A percentile compares a stretch with the other conserved stretches of the same genome.
Evolutionary conservation across 2,113 vertebrate species (phyloP).

Genomic region (Epinephelus lanceolatus): DNA sequence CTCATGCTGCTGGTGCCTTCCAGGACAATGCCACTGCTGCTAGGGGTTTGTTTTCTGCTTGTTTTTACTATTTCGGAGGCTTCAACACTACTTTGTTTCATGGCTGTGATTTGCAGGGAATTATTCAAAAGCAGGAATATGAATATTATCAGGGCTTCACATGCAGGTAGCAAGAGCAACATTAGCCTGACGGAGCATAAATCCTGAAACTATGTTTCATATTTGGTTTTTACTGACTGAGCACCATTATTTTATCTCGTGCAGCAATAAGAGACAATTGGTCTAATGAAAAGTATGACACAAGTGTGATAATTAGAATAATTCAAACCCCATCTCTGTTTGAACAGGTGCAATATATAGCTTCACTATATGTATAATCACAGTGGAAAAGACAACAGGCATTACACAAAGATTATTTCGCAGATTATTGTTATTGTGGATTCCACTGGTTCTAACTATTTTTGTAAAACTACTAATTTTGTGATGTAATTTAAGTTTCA

Average conservation of each 20-base stretch:
- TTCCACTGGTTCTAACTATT: no score
- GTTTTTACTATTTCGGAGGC: constrained; percentile 61
- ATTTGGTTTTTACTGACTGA: not conserved
- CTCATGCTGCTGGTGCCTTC: constrained; percentile 78
- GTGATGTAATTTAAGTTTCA: no score
- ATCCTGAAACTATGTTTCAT: not conserved
- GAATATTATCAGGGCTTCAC: constrained; percentile 68
- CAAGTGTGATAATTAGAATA: not conserved
- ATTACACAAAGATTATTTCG: no score
- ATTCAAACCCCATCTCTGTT: not conserved
- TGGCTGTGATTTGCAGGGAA: constrained; percentile 3
- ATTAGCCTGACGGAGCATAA: not conserved
- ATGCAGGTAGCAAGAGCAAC: constrained; percentile 30
- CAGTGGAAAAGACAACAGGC: no score
- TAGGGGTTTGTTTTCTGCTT: constrained; percentile 58
- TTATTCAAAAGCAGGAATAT: constrained; percentile 54
- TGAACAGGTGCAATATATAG: no score
- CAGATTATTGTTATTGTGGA: no score
- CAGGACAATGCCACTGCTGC: constrained; percentile 76
- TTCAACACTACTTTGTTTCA: constrained; percentile 68
- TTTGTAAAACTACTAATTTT: no score
- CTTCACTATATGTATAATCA: no score
- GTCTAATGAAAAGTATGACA: not conserved
- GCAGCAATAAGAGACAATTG: not conserved
- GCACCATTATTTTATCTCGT: not conserved